A percentile compares a stretch with the other conserved stretches of the same genome.
Evolutionary conservation across 2,113 vertebrate genomes (phyloP).

Genomic region (Caloenas nicobarica): DNA sequence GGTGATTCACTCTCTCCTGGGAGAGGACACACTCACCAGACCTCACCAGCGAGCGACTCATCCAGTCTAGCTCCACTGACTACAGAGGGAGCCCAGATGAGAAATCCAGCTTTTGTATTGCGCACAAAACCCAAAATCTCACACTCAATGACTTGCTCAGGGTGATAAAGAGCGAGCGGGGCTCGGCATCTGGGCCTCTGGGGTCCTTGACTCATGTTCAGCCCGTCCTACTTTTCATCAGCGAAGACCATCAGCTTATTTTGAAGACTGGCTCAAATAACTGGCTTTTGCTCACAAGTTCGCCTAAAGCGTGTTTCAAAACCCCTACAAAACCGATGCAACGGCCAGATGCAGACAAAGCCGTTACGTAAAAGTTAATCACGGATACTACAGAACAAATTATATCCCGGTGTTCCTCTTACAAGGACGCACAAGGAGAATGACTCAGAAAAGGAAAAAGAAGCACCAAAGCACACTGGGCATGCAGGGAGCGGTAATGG

Average conservation of each 20-base stretch:
- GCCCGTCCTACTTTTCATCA: neutral
- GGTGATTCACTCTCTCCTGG: slow-evolving; percentile 2
- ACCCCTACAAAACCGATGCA: neutral
- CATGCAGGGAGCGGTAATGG: neutral
- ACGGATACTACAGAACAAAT: neutral
- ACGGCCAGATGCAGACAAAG: neutral
- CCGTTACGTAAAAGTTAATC: neutral
- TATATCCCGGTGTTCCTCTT: accelerated
- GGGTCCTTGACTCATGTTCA: neutral
- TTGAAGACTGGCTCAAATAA: neutral
- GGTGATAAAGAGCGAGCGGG: neutral
- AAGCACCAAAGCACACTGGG: neutral
- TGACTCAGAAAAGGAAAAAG: neutral
- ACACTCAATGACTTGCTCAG: neutral
- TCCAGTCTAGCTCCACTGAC: neutral
- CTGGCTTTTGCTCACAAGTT: neutral
- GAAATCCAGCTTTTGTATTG: accelerated
- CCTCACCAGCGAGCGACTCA: neutral
- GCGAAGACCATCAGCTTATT: neutral
- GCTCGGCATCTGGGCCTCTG: neutral
- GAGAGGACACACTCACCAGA: neutral
- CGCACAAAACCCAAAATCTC: neutral
- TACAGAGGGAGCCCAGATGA: neutral
- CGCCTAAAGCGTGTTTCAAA: neutral
- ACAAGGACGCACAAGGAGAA: neutral